Evolutionary conservation across 2,888 invertebrate species (phyloP), one percentile per base, ranked within the genome.

Genomic region (Argyra leucocephala): DNA sequence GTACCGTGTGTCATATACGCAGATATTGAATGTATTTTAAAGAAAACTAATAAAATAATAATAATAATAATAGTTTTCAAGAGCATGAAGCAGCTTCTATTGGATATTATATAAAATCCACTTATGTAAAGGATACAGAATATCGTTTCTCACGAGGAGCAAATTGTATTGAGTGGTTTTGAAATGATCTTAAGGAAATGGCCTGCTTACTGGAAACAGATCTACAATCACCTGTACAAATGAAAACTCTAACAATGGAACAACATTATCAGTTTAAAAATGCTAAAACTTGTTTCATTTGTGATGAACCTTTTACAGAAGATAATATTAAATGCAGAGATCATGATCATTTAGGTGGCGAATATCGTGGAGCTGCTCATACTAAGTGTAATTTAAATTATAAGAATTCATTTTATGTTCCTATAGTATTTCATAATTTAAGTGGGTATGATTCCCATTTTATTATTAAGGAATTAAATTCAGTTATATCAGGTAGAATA

Each of bases 21-120:
- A 3, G 64, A 59, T 60, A 62, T 61, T n/a, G 31, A 60, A 31
- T 37, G n/a, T n/a, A 4, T 57, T 7, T 57, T 57, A 12, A 12
- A 57, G 15, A n/a, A 24, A 31, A 26, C n/a, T 12, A n/a, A 12
- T 57, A 57, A 4, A 57, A 12, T 57, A 7, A n/a, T n/a, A 57
- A 7, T 4, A 12, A 57, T 10, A 21, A n/a, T n/a, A n/a, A 63
- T 24, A 31, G n/a, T 10, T 18, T 24, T 6, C 7, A 36, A 3
- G 22, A 12, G 4, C 57, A 57, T 57, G 15, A 7, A 7, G 3
- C 57, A 57, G 4, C 5, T 26, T 26, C 26, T 26, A 26, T 67
- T 31, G 60, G 48, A n/a, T 66, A 64, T 48, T 65, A 65, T 26
- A 65, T 65, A 59, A 63, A 65, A 62, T 65, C 63, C 21, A 22